phyloP scores from a whole-genome alignment of 2,113 vertebrate genomes.

The Columbina picui region DNA sequence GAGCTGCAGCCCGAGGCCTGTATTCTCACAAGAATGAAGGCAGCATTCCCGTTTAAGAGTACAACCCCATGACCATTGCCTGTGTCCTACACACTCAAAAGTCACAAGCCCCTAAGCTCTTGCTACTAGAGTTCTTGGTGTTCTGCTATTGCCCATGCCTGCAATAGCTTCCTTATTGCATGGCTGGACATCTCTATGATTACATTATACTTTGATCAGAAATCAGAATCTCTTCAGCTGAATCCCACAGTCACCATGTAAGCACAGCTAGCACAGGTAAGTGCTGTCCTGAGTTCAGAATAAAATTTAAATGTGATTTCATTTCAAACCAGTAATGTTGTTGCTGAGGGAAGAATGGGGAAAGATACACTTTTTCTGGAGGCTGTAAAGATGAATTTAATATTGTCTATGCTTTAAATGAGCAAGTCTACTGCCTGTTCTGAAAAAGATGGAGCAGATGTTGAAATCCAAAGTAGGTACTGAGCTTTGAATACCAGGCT shows the following conservation, averaged over 20 bases:
- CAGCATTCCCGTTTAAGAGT: not conserved
- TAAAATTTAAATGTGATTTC: not conserved
- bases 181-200: not conserved
- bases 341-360: not conserved
- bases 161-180: not conserved
- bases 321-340: not conserved
- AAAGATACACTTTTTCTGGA: not conserved
- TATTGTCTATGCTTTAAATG: not conserved
- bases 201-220: not conserved
- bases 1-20: not conserved
- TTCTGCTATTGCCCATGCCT: not conserved
- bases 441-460: not conserved
- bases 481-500: accelerated
- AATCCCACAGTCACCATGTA: not conserved
- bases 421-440: not conserved
- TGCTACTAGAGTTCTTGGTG: not conserved
- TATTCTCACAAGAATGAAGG: not conserved
- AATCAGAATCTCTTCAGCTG: not conserved
- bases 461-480: not conserved
- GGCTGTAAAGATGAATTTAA: not conserved
- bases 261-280: not conserved
- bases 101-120: not conserved
- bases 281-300: not conserved
- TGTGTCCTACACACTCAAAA: not conserved
- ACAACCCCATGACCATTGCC: not conserved